Evolutionary conservation across 2,797 vertebrate species (phyloP).

Genomic region (Cirrhinus molitorella): DNA sequence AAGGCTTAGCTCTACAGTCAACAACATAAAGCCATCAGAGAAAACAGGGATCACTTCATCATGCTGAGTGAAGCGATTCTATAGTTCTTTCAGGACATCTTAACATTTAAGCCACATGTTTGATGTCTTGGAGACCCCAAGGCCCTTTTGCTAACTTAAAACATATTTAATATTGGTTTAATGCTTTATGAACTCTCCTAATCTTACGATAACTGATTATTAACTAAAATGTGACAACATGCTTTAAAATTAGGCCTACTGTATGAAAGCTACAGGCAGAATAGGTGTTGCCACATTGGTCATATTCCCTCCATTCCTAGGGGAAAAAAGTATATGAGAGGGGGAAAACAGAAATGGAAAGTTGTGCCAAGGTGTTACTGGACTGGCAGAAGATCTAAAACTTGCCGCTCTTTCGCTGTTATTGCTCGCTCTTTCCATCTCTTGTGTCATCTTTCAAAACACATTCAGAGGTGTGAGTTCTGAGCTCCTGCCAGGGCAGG

Average conservation of each 20-base stretch:
- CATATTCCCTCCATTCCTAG: background rate
- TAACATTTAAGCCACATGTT: background rate
- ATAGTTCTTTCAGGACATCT: conserved; percentile 10
- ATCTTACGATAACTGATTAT: background rate
- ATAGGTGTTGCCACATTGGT: background rate
- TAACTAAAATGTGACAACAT: background rate
- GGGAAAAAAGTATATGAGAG: conserved; percentile 6
- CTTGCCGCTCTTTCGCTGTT: conserved; percentile 8
- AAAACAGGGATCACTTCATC: conserved; percentile 35
- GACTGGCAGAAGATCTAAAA: conserved; percentile 52
- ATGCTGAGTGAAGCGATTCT: background rate
- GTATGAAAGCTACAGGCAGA: background rate
- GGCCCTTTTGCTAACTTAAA: background rate
- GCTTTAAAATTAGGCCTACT: background rate
- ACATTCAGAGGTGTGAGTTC: conserved; percentile 67
- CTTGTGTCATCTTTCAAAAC: conserved; percentile 25
- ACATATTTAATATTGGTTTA: background rate
- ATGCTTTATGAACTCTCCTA: background rate
- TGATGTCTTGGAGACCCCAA: background rate
- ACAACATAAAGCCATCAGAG: conserved; percentile 33
- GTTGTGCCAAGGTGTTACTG: conserved; percentile 43
- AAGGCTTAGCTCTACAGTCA: conserved; percentile 25
- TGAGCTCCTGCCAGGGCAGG: conserved; percentile 63
- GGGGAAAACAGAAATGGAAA: conserved; percentile 6
- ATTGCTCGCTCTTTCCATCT: conserved; percentile 30